Evolutionary conservation across 2,113 vertebrate genomes (phyloP), one percentile per base, ranked within the genome.

Genomic region (Callithrix jacchus): DNA sequence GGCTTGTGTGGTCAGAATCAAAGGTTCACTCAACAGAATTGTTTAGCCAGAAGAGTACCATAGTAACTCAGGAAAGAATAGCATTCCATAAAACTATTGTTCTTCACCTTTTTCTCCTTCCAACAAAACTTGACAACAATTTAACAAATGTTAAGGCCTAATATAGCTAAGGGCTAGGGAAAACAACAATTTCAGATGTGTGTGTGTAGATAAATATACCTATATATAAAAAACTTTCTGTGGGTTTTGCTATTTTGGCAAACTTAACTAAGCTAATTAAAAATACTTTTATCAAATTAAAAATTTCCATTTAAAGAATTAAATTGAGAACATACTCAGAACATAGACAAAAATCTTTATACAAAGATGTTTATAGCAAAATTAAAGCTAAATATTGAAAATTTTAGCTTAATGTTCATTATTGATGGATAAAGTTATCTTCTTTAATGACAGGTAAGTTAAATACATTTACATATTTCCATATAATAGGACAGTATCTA

Each of bases 191-290:
- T 77, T 73, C 2, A 66, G 25, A 27, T 64, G 5, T 1, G 61
- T 30, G 27, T 64, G 27, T 64, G 11, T 64, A 30, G 12, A 49
- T 17, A 64, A 7, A 32, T 35, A 17, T 6, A 68, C 9, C n/a
- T 37, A 52, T 86, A 45, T 56, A 23, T 61, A 9, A 23, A 58
- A 58, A 58, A 58, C 21, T 66, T 86, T 45, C 23, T 95, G 42
- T 61, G 77, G 32, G 45, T 7, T 5, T 81, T 79, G 61, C 4
- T 6, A 82, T 79, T 94, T 89, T 87, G 54, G 20, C 20, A 92
- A 93, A 95, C 82, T 86, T 58, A 37, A 84, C 58, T 70, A 93
- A 92, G 12, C 12, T 52, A 14, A 86, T 82, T 85, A 83, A 92
- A 80, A 84, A 86, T 47, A 64, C n/a, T 79, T 14, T 47, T 13